Conservation (phyloP, 2,797 vertebrate species). For the Lepus townsendii region DNA sequence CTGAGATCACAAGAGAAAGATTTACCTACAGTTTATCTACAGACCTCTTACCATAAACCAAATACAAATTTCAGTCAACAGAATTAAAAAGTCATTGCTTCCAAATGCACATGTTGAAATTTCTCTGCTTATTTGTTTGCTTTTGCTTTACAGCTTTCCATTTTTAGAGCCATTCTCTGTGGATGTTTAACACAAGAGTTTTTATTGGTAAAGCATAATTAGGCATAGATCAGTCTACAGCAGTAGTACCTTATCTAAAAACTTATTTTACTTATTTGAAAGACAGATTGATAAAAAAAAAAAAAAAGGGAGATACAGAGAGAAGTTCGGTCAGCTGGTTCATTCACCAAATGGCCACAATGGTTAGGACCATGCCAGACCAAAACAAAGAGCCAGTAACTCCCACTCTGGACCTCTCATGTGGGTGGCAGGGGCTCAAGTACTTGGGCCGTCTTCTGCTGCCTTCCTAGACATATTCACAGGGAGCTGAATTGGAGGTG, state of each 20-base stretch:
- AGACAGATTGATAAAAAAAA: no score
- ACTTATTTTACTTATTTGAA: no score
- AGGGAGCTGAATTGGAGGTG: no score
- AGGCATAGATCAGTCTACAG: background rate
- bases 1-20: conserved; percentile 66
- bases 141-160: background rate
- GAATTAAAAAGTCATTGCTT: background rate
- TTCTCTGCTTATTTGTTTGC: background rate
- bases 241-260: background rate
- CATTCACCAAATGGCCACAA: no score
- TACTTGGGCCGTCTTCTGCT: no score
- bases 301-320: no score
- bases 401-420: no score
- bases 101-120: background rate
- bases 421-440: no score
- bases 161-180: background rate
- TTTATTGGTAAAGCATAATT: background rate
- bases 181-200: background rate
- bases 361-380: no score
- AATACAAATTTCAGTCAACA: background rate
- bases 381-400: no score
- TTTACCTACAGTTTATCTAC: conserved; percentile 49
- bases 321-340: no score
- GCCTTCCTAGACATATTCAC: no score
- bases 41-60: background rate